phyloP scores from a whole-genome alignment of 2,113 vertebrate genomes.

The Hippocampus zosterae region DNA sequence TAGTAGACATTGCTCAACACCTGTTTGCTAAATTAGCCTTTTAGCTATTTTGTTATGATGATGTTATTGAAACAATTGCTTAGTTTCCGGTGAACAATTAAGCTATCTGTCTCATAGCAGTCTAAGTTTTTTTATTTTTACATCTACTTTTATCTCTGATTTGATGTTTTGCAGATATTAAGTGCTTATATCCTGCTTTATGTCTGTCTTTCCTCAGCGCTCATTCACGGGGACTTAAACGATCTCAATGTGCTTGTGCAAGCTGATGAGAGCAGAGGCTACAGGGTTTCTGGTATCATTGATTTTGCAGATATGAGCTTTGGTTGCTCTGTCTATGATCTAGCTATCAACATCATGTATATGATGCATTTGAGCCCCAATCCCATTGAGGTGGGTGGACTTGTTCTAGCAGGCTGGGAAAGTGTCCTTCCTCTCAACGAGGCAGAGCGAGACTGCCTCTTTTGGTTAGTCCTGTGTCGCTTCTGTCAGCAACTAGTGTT shows the following conservation, averaged over 20 bases:
- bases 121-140: neutral
- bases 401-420: constrained; percentile 85
- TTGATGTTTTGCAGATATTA: neutral
- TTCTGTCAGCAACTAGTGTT: constrained; percentile 79
- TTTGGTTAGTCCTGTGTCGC: constrained; percentile 77
- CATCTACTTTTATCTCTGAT: neutral
- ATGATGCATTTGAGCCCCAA: constrained; percentile 83
- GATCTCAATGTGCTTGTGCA: constrained; percentile 85
- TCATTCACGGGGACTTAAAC: constrained; percentile 92
- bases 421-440: constrained; percentile 76
- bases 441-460: constrained; percentile 76
- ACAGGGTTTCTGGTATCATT: constrained; percentile 82
- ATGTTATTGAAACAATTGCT: neutral
- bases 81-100: neutral
- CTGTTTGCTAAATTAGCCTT: neutral
- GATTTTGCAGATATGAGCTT: constrained; percentile 88
- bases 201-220: constrained; percentile 66
- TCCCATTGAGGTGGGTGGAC: constrained; percentile 76
- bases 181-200: neutral
- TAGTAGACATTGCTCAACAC: neutral
- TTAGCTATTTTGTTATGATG: neutral
- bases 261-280: constrained; percentile 22
- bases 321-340: constrained; percentile 83
- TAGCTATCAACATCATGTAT: constrained; percentile 83
- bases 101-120: neutral